Evolutionary conservation across 2,797 vertebrate genomes (phyloP), one percentile per base, ranked within the genome.

Genomic region (Scolopax bukidnonensis): DNA sequence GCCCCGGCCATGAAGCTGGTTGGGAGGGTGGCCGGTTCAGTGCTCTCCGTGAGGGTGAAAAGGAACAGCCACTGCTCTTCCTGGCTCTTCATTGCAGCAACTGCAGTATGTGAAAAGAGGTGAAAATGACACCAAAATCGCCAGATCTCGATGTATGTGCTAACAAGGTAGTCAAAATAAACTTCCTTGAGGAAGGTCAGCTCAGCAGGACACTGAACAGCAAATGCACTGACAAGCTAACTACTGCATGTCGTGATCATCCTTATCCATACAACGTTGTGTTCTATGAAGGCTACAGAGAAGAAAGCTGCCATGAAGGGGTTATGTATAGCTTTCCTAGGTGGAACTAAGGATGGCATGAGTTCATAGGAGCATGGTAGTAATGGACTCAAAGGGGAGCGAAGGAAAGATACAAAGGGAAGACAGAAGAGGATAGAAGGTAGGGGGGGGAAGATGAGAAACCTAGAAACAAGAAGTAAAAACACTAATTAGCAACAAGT

Each of bases 191-290:
- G 77, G 56, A n/a, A 48, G 40, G 27, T 19, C 10, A 32, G 27
- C 15, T 12, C 40, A 28, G 40, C 28, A 41, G 45, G n/a, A 3
- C 41, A 20, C 43, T 43, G 40, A 45, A 36, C 25, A 50, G 50
- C 27, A 11, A 16, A 41, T 24, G 16, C 27, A 3, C 36, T 69
- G 32, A 14, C 13, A 10, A 15, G 57, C 30, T 30, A 45, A 18
- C 9, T 10, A 13, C 16, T 54, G 41, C 40, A 12, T 1, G 0
- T 13, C 0, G 0, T 30, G 19, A 11, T 36, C 18, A 12, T 40
- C 30, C 36, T 38, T 23, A 21, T 16, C 51, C n/a, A 2, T 40
- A 23, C 24, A 28, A 12, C 0, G 1, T 2, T 12, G 38, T 54
- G 15, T 20, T 41, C 76, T 51, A 7, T 24, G 21, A 60, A 71